Conservation (phyloP, 2,113 vertebrate species). For the Lutjanus erythropterus region DNA sequence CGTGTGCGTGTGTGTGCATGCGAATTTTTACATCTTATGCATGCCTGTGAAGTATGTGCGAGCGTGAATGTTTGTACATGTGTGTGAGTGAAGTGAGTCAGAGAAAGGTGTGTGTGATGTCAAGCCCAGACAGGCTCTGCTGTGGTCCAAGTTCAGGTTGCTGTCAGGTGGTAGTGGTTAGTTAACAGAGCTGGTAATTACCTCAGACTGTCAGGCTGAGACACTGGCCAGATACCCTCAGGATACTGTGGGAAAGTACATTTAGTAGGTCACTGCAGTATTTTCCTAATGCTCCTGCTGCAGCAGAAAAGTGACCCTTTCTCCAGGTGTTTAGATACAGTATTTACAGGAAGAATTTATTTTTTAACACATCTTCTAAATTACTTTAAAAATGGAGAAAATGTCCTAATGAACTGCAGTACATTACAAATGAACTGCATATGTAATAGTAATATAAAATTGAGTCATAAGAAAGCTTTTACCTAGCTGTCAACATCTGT, state of each 20-base stretch:
- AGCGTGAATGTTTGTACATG: conserved; percentile 11
- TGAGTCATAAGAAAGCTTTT: background rate
- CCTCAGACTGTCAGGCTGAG: conserved; percentile 63
- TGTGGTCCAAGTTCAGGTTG: conserved; percentile 78
- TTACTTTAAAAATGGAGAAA: background rate
- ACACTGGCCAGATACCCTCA: conserved; percentile 75
- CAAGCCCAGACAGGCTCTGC: conserved; percentile 75
- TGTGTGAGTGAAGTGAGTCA: conserved; percentile 32
- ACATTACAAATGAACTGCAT: background rate
- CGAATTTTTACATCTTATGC: conserved; percentile 43
- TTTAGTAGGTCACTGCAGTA: conserved; percentile 16
- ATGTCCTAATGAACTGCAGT: background rate
- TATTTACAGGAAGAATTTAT: background rate
- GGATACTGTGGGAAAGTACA: conserved; percentile 77
- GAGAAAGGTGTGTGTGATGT: conserved; percentile 72
- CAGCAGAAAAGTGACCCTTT: conserved; percentile 5
- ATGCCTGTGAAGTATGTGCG: conserved; percentile 26
- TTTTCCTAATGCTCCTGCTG: conserved; percentile 27
- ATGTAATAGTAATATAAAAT: background rate
- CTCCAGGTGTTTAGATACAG: conserved; percentile 11
- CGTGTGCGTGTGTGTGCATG: conserved; percentile 9
- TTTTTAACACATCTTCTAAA: background rate
- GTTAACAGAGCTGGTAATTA: conserved; percentile 75
- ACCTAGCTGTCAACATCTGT: background rate
- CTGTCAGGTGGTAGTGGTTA: conserved; percentile 78